Evolutionary conservation across 2,113 vertebrate species (phyloP).

Genomic region (Elaphurus davidianus): DNA sequence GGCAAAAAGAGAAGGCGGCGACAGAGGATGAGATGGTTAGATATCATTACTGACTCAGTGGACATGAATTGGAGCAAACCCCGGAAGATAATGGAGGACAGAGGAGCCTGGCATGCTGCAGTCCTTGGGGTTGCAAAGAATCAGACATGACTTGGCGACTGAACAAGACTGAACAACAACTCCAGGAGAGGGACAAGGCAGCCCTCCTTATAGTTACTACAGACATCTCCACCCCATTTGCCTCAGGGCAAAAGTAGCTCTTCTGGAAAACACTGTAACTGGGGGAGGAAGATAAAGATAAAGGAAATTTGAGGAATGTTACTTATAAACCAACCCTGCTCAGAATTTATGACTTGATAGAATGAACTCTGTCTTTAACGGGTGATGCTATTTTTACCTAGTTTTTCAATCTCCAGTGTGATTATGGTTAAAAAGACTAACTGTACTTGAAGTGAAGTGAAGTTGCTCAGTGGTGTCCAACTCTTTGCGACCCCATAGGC

Average conservation of each 20-base stretch:
- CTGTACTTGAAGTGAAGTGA: too few species aligned
- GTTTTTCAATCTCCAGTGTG: constrained; percentile 35
- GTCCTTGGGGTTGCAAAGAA: not conserved
- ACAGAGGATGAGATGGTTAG: not conserved
- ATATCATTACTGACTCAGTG: not conserved
- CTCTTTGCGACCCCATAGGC: too few species aligned
- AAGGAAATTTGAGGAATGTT: not conserved
- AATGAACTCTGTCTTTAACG: constrained; percentile 38
- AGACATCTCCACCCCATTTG: not conserved
- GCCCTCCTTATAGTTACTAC: not conserved
- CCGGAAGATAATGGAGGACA: not conserved
- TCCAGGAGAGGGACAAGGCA: not conserved
- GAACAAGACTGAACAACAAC: not conserved
- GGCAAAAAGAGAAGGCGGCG: not conserved
- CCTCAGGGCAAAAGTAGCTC: not conserved
- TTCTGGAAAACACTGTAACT: not conserved
- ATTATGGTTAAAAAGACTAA: not conserved
- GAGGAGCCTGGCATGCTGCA: not conserved
- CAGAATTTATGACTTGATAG: constrained; percentile 45
- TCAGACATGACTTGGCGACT: not conserved
- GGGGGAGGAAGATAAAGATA: not conserved
- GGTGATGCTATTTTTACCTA: constrained; percentile 37
- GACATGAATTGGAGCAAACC: not conserved
- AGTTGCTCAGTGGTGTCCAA: too few species aligned
- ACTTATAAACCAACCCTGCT: constrained; percentile 49